Evolutionary conservation across 2,888 invertebrate species (phyloP).

Genomic region (Bellardia bayeri): DNA sequence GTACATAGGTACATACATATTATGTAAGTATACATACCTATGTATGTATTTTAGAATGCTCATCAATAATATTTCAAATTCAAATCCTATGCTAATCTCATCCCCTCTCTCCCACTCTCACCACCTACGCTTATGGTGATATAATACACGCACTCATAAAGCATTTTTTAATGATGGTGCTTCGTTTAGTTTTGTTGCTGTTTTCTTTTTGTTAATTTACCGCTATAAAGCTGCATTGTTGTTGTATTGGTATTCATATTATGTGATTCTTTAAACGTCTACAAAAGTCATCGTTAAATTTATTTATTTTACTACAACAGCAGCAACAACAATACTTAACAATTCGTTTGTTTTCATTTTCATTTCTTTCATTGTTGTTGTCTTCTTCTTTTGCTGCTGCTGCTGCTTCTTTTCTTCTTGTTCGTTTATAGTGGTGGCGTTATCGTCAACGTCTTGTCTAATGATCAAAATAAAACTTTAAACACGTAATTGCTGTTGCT

Average conservation of each 20-base stretch:
- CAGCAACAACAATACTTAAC: slow-evolving; percentile 29
- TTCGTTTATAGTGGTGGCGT: slow-evolving; percentile 27
- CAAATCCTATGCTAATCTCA: not conserved
- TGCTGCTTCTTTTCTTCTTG: slow-evolving; percentile 5
- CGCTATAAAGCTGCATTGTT: slow-evolving; percentile 60
- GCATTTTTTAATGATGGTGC: not conserved
- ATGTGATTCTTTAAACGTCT: slow-evolving; percentile 64
- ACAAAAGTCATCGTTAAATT: slow-evolving; percentile 60
- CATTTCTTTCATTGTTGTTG: slow-evolving; percentile 48
- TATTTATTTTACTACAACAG: slow-evolving; percentile 49
- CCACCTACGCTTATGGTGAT: slow-evolving; percentile 1
- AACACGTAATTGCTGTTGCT: slow-evolving; percentile 54
- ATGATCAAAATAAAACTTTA: slow-evolving; percentile 53
- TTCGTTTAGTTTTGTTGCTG: slow-evolving; percentile 43
- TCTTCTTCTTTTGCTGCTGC: not conserved
- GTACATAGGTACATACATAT: too few species aligned
- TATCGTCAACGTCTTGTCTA: slow-evolving; percentile 61
- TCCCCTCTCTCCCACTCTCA: not conserved
- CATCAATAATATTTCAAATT: not conserved
- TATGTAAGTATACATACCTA: too few species aligned
- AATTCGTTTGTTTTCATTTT: slow-evolving; percentile 51
- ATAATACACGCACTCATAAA: not conserved
- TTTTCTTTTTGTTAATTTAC: slow-evolving; percentile 43
- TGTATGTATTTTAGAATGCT: too few species aligned
- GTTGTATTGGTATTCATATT: slow-evolving; percentile 33